Percentiles rank a stretch among this genome's conserved stretches.
Evolutionary conservation across 2,888 invertebrate genomes (phyloP).

Genomic region (Ophraella communa): DNA sequence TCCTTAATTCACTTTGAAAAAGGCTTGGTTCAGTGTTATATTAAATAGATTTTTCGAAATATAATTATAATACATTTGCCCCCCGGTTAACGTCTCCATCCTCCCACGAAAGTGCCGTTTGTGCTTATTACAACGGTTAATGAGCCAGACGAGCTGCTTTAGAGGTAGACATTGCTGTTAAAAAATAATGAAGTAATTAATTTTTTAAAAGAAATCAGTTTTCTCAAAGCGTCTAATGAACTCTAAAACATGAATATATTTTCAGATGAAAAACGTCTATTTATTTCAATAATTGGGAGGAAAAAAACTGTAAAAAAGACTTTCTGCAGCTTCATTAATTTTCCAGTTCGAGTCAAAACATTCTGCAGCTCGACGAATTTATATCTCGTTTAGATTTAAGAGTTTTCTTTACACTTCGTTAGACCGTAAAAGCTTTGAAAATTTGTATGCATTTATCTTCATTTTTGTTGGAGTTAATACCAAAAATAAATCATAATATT

Average conservation of each 20-base stretch:
- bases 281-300: neutral
- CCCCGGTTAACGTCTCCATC: no score
- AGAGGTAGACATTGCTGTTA: no score
- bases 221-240: neutral
- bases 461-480: conserved; percentile 11
- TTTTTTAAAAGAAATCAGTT: no score
- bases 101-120: no score
- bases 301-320: neutral
- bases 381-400: conserved; percentile 13
- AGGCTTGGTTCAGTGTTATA: no score
- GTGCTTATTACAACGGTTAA: no score
- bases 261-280: neutral
- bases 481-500: conserved; percentile 15
- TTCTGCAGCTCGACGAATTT: conserved; percentile 6
- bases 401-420: conserved; percentile 21
- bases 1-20: no score
- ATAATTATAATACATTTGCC: no score
- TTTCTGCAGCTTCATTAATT: conserved; percentile 14
- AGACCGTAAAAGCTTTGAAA: conserved; percentile 8
- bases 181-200: no score
- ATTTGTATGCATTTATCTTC: conserved; percentile 21
- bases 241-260: neutral
- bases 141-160: no score
- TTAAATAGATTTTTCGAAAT: no score
- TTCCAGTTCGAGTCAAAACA: neutral